Percentiles rank a stretch among this genome's conserved stretches.
Evolutionary conservation across 2,113 vertebrate species (phyloP).

Genomic region (Poecilia latipinna): DNA sequence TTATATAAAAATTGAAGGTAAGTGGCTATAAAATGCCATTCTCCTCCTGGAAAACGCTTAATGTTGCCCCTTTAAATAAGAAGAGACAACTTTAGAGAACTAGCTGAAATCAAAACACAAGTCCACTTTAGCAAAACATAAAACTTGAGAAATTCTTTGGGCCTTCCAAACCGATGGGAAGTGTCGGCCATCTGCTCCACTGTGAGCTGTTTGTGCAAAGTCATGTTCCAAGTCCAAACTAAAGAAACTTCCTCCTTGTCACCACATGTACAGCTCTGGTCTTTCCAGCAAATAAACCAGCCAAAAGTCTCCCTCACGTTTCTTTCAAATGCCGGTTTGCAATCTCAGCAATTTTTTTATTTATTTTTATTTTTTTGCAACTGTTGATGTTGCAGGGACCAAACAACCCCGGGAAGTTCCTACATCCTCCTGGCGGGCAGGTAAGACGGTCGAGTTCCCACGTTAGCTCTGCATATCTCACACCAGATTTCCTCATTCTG

Average conservation of each 20-base stretch:
- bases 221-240: no score
- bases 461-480: neutral
- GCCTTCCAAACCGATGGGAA: neutral
- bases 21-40: no score
- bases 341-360: neutral
- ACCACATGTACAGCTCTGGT: neutral
- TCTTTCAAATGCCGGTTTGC: neutral
- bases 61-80: no score
- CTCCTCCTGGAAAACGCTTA: no score
- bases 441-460: constrained; percentile 7
- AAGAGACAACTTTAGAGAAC: no score
- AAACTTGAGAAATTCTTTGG: neutral
- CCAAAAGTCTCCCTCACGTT: neutral
- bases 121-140: neutral
- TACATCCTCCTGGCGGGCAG: constrained; percentile 14
- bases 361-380: no score
- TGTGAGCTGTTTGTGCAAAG: no score
- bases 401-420: constrained; percentile 6
- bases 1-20: no score
- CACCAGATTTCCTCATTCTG: constrained; percentile 22
- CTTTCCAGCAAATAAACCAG: neutral
- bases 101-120: neutral
- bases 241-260: neutral
- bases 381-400: neutral
- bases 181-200: neutral